Conservation (phyloP, 2,113 vertebrate species). For the Pagrus major region DNA sequence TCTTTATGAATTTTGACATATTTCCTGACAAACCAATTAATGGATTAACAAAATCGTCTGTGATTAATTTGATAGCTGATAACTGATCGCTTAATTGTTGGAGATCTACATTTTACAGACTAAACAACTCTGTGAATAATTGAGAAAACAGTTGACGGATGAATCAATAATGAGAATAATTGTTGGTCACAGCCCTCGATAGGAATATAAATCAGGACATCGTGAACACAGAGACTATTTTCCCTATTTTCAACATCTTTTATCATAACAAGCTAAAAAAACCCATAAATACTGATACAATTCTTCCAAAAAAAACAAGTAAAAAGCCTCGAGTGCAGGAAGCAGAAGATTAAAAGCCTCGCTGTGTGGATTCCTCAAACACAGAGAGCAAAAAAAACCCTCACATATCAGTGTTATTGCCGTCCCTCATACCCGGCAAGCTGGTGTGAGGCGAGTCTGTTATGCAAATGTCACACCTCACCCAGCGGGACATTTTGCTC, state of each 20-base stretch:
- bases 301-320: neutral
- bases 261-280: neutral
- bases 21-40: no score
- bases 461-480: conserved; percentile 60
- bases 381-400: neutral
- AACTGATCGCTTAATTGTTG: no score
- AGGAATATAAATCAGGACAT: conserved; percentile 7
- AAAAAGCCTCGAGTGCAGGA: neutral
- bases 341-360: neutral
- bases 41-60: no score
- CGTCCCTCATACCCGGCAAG: conserved; percentile 28
- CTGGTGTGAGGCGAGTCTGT: conserved; percentile 36
- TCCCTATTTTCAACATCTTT: neutral
- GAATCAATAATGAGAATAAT: neutral
- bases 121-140: no score
- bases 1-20: no score
- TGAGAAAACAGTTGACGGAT: neutral
- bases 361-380: neutral
- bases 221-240: neutral
- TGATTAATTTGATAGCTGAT: no score
- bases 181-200: neutral
- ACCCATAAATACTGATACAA: neutral
- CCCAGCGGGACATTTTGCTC: conserved; percentile 50
- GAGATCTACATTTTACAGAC: no score
- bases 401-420: neutral